Conservation (phyloP, 2,888 invertebrate genomes). For the Drosophila barbarae region DNA sequence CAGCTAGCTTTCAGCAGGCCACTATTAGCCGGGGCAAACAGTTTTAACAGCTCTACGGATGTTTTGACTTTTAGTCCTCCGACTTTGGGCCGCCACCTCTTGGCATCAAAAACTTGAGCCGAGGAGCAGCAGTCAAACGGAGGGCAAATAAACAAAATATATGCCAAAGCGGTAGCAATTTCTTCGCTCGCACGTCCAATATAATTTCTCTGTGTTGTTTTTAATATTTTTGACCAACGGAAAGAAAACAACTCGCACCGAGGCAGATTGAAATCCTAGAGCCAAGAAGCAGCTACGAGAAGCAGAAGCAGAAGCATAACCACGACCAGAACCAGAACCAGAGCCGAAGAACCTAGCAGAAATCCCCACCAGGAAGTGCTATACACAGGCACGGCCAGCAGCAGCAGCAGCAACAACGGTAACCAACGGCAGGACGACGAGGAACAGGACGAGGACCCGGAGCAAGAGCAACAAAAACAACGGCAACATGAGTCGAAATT, state of each 20-base stretch:
- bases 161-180: conserved; percentile 39
- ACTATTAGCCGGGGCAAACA: conserved; percentile 71
- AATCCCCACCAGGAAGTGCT: conserved; percentile 74
- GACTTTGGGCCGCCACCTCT: not conserved
- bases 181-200: conserved; percentile 39
- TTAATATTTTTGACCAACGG: conserved; percentile 38
- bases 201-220: conserved; percentile 57
- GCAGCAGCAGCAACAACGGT: conserved; percentile 33
- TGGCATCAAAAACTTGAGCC: conserved; percentile 56
- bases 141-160: conserved; percentile 72
- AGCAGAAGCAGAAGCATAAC: conserved; percentile 53
- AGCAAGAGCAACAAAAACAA: conserved; percentile 45
- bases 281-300: conserved; percentile 21
- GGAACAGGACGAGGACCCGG: conserved; percentile 25
- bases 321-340: conserved; percentile 58
- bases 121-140: conserved; percentile 55
- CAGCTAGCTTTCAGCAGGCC: conserved; percentile 43
- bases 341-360: conserved; percentile 60
- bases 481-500: conserved; percentile 75
- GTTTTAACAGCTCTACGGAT: conserved; percentile 69
- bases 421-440: conserved; percentile 60
- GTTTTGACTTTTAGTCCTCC: conserved; percentile 60
- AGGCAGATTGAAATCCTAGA: conserved; percentile 40
- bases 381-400: conserved; percentile 72
- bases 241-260: conserved; percentile 30